Conservation (phyloP, 2,113 vertebrate genomes). For the Tursiops truncatus region DNA sequence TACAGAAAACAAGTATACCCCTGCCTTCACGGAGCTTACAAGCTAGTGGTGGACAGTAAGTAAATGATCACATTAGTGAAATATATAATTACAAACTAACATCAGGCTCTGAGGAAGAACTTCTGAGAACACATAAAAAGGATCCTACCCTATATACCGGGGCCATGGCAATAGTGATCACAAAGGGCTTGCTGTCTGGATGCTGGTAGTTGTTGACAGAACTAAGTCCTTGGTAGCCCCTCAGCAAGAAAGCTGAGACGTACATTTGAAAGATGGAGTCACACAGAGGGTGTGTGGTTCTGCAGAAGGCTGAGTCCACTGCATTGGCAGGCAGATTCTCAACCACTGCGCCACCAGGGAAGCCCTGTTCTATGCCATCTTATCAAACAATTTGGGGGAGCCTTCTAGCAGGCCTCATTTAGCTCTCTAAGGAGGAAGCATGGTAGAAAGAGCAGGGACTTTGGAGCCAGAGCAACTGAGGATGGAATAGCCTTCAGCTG, state of each 20-base stretch:
- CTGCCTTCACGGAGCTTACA: background rate
- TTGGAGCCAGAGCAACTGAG: background rate
- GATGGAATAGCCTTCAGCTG: background rate
- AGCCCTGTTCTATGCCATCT: background rate
- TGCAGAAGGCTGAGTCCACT: background rate
- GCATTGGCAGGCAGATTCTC: too few relatives aligned
- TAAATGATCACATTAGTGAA: slow-evolving; percentile 1
- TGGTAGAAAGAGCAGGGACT: background rate
- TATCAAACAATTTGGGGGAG: background rate
- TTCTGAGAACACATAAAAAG: background rate
- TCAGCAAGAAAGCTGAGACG: background rate
- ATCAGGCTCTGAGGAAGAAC: background rate
- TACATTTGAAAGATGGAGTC: background rate
- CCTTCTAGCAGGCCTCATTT: background rate
- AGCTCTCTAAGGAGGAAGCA: background rate
- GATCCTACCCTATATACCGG: background rate
- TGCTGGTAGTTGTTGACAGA: background rate
- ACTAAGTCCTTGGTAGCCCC: background rate
- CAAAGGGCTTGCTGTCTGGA: background rate
- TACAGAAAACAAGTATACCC: background rate
- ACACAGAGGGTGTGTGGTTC: background rate
- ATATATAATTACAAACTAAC: background rate
- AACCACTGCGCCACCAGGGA: too few relatives aligned
- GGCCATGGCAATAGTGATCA: background rate
- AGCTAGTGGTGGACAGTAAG: background rate